These are phyloP conservation scores for Spodoptera frugiperda DNA, from an alignment of 1,140 invertebrate species.

Conservation along the genomic window DNA sequence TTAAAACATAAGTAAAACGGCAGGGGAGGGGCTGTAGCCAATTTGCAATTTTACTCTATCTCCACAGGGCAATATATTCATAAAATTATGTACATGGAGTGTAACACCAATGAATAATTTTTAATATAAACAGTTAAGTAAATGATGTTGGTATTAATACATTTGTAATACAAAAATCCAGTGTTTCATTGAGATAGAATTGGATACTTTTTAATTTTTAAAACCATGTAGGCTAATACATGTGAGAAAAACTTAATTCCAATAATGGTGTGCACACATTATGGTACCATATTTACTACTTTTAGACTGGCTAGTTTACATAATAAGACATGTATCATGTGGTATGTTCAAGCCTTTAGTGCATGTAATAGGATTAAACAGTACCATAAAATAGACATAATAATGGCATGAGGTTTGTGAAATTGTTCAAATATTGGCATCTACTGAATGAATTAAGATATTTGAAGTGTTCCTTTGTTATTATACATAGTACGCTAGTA, in stretches of 20 bases:
- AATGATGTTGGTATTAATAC: constrained; percentile 16
- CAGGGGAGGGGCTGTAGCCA: constrained; percentile 4
- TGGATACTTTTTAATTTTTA: not conserved
- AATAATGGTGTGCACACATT: not conserved
- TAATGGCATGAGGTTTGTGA: constrained; percentile 20
- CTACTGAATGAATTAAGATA: constrained; percentile 8
- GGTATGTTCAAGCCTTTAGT: not conserved
- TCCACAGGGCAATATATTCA: constrained; percentile 8
- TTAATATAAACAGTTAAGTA: not conserved
- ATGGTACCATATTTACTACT: not conserved
- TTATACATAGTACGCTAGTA: constrained; percentile 33
- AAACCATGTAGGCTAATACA: not conserved
- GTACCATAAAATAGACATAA: no score
- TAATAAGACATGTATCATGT: constrained; percentile 21
- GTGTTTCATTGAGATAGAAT: constrained; percentile 4
- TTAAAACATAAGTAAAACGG: constrained; percentile 33
- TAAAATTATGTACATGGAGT: not conserved
- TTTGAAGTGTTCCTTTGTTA: constrained; percentile 20
- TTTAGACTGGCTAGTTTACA: constrained; percentile 24
- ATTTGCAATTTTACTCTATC: constrained; percentile 4
- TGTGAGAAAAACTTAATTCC: not conserved
- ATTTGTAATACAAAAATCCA: not conserved
- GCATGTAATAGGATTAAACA: constrained; percentile 4
- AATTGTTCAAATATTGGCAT: constrained; percentile 16
- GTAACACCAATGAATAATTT: constrained; percentile 23